These are phyloP conservation scores for Coluber constrictor DNA, from an alignment of 2,797 vertebrate species.

Conservation along the genomic window DNA sequence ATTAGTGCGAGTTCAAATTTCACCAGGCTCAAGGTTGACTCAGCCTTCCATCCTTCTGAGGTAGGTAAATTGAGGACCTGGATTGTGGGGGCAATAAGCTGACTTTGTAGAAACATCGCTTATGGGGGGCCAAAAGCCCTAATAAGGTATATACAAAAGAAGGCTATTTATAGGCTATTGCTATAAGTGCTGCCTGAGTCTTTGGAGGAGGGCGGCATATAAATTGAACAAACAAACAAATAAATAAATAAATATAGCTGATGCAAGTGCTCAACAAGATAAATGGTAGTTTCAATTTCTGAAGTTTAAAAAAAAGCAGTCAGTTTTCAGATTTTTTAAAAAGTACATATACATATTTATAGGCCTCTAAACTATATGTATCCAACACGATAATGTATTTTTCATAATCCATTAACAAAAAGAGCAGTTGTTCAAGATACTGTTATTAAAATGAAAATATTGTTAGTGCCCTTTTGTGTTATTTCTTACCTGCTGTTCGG, in stretches of 20 bases:
- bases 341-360: background rate
- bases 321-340: background rate
- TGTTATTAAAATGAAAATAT: background rate
- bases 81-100: no score
- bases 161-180: no score
- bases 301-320: background rate
- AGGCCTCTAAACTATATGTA: background rate
- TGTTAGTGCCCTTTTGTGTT: background rate
- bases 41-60: no score
- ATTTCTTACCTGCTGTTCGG: conserved; percentile 86
- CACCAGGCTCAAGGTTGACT: no score
- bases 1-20: no score
- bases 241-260: background rate
- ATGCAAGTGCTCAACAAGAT: background rate
- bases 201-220: no score
- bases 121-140: no score
- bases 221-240: no score
- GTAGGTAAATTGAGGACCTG: no score
- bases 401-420: background rate
- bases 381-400: background rate
- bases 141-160: no score
- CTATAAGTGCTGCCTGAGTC: no score
- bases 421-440: conserved; percentile 13
- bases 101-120: no score
- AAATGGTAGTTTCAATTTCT: background rate